Evolutionary conservation across 2,888 invertebrate species (phyloP).

Genomic region (Sarcophaga caerulescens): DNA sequence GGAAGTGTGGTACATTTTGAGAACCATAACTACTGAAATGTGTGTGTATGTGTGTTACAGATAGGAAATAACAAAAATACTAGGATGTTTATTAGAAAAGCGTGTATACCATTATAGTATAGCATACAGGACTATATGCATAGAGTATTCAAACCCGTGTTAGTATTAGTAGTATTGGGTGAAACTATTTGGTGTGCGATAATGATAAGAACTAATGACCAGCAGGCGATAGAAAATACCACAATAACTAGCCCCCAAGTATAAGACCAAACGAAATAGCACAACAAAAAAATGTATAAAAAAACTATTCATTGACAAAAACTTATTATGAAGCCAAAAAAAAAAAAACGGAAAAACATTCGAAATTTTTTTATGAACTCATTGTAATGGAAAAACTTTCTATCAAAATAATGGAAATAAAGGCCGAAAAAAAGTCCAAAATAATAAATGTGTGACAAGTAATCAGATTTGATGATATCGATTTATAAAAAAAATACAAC

Average conservation of each 20-base stretch:
- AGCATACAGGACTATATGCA: no score
- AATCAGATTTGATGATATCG: conserved; percentile 41
- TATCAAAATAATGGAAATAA: not conserved
- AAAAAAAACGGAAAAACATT: not conserved
- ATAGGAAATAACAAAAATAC: no score
- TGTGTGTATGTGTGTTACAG: not conserved
- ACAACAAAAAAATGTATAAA: not conserved
- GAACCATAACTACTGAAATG: no score
- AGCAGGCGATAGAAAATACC: conserved; percentile 22
- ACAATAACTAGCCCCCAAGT: conserved; percentile 20
- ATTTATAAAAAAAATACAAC: not conserved
- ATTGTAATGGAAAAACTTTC: not conserved
- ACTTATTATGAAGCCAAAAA: conserved; percentile 32
- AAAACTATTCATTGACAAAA: conserved; percentile 19
- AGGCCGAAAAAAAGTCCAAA: not conserved
- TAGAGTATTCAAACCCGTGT: no score
- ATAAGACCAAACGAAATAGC: not conserved
- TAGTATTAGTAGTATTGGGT: no score
- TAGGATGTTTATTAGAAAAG: no score
- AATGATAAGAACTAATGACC: conserved; percentile 53
- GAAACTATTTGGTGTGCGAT: conserved; percentile 2
- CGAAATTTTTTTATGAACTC: not conserved
- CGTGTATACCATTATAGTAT: no score
- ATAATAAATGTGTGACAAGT: conserved; percentile 18
- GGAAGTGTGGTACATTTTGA: no score